Evolutionary conservation across 2,888 invertebrate genomes (phyloP), one percentile per base, ranked within the genome.

Genomic region (Cataglyphis rosenhaueri): DNA sequence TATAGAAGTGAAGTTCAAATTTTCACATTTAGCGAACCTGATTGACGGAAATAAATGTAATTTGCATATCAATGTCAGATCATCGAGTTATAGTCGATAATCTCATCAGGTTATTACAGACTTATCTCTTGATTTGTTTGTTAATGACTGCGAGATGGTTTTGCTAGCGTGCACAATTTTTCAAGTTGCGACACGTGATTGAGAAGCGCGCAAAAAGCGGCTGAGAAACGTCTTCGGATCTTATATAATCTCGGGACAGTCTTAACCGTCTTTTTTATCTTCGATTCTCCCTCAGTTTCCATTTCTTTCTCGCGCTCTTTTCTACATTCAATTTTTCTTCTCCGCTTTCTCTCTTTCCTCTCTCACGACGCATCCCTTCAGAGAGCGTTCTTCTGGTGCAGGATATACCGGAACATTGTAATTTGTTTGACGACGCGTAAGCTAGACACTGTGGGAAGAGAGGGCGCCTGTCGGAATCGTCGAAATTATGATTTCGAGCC

Each of bases 351-450:
- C 29, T 41, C 25, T 32, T 25, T 18, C 21, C 32, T 57, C 21
- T 44, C 18, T 68, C 15, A 21, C 57, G 32, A 21, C 6, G 35
- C 66, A 41, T 32, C 44, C 15, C 25, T 75, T 9, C 8, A 32
- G 75, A 83, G 75, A 66, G 66, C 73, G 79, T 78, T 66, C 78
- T 84, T 78, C 83, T 86, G 66, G 78, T 86, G 86, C 84, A 86
- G 82, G 59, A 21, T 81, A 86, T 87, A 86, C 88, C 86, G 87
- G 88, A 89, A 90, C 86, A 87, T 87, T 81, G 82, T 86, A 91
- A 91, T 91, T 90, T 90, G 85, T 64, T 86, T 86, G 88, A 84
- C 86, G 88, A 88, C 89, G 91, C 87, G 88, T 89, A 86, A 89
- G 87, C 89, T 88, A 90, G 87, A 86, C 87, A 85, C 88, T 87